A percentile compares a stretch with the other conserved stretches of the same genome.
Evolutionary conservation across 2,113 vertebrate genomes (phyloP).

Genomic region (Bubo blakistoni): DNA sequence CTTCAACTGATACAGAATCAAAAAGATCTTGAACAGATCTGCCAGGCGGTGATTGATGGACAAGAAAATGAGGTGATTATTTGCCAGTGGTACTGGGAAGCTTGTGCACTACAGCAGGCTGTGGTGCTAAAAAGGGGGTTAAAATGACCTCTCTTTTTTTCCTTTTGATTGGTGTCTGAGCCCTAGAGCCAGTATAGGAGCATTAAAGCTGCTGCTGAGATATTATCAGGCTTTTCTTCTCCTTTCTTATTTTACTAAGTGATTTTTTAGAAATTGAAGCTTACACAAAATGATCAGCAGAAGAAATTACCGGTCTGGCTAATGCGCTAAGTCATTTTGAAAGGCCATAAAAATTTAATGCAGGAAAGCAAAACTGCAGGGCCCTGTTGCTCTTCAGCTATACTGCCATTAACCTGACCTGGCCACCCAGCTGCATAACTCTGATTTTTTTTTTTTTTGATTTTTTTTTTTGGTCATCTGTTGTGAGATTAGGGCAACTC

Average conservation of each 20-base stretch:
- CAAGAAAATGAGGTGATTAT: constrained; percentile 82
- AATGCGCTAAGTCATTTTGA: constrained; percentile 13
- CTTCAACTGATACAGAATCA: constrained; percentile 80
- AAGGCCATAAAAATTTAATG: not conserved
- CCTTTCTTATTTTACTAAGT: constrained; percentile 17
- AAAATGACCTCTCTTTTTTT: not conserved
- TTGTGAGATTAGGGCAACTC: not conserved
- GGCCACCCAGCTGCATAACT: not conserved
- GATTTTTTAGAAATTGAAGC: not conserved
- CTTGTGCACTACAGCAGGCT: not conserved
- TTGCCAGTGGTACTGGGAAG: constrained; percentile 4
- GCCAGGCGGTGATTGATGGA: constrained; percentile 80
- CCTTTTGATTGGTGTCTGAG: not conserved
- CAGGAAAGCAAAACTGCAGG: not conserved
- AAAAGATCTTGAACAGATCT: constrained; percentile 80
- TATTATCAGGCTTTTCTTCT: not conserved
- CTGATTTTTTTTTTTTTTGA: not conserved
- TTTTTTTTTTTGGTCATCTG: not conserved
- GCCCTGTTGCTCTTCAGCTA: not conserved
- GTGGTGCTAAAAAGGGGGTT: constrained; percentile 1
- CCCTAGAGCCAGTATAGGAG: not conserved
- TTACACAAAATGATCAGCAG: constrained; percentile 1
- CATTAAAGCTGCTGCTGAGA: not conserved
- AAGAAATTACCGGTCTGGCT: constrained; percentile 28
- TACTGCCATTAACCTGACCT: not conserved